A percentile compares a stretch with the other conserved stretches of the same genome.
These are phyloP conservation scores for Apistogramma diplotaenia DNA, from an alignment of 2,113 vertebrate species.

Conservation along the genomic window DNA sequence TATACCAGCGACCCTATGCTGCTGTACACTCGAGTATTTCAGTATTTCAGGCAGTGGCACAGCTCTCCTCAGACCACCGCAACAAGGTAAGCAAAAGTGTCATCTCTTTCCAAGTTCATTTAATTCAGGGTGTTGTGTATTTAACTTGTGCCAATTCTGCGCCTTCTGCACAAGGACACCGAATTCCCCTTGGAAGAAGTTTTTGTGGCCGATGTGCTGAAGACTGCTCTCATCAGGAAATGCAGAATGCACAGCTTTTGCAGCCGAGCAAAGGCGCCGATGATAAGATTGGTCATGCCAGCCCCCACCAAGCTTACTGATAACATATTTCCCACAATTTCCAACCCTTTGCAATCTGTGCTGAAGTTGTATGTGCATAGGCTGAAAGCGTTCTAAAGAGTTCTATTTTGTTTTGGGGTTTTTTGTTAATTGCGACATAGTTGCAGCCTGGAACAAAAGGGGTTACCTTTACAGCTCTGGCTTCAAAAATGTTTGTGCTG, in stretches of 20 bases:
- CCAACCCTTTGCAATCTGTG: neutral
- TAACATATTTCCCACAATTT: slow-evolving; percentile 19
- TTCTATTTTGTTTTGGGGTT: neutral
- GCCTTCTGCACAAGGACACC: slow-evolving; percentile 34
- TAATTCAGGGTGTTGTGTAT: slow-evolving; percentile 39
- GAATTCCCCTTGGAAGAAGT: slow-evolving; percentile 25
- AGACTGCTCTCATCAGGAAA: slow-evolving; percentile 39
- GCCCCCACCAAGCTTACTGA: slow-evolving; percentile 12
- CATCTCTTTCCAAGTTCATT: slow-evolving; percentile 42
- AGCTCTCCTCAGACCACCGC: neutral
- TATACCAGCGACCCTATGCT: neutral
- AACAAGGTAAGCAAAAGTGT: slow-evolving; percentile 22
- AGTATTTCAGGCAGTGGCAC: neutral
- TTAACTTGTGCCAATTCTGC: slow-evolving; percentile 43
- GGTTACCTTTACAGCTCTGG: neutral
- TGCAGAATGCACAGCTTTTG: slow-evolving; percentile 39
- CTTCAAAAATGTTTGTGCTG: neutral
- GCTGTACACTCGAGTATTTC: neutral
- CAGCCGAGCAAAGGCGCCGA: slow-evolving; percentile 14
- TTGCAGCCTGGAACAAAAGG: neutral
- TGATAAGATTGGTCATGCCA: slow-evolving; percentile 55
- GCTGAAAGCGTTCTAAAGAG: neutral
- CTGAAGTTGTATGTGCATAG: neutral
- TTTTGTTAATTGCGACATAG: neutral
- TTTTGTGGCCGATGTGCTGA: slow-evolving; percentile 31